Percentiles rank a stretch among this genome's conserved stretches.
phyloP scores from a whole-genome alignment of 2,113 vertebrate genomes.

The Bufo gargarizans region DNA sequence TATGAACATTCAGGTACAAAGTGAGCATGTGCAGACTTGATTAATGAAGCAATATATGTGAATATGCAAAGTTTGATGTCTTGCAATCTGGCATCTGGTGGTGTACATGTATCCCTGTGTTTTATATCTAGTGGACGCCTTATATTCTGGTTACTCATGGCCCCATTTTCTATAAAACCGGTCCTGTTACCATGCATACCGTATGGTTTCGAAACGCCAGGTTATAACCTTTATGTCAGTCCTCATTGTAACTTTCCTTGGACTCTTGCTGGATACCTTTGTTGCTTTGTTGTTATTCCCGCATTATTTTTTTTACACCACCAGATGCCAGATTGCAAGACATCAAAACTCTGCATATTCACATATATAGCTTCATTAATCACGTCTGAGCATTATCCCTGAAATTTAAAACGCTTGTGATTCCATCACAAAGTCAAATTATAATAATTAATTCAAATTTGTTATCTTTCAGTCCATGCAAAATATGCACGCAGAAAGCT shows the following conservation, averaged over 20 bases:
- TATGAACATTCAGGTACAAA: too few species aligned
- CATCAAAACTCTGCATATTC: slow-evolving; percentile 22
- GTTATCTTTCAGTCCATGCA: slow-evolving; percentile 43
- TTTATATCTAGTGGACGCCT: too few species aligned
- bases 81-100: too few species aligned
- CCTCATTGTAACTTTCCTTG: neutral
- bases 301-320: neutral
- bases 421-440: slow-evolving; percentile 44
- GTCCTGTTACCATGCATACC: neutral
- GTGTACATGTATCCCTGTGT: too few species aligned
- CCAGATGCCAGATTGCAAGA: slow-evolving; percentile 20
- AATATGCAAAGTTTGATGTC: too few species aligned
- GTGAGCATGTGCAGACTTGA: too few species aligned
- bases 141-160: neutral
- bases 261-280: neutral
- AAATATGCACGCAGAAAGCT: slow-evolving; percentile 26
- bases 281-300: neutral
- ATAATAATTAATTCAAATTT: slow-evolving; percentile 50
- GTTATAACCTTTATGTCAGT: neutral
- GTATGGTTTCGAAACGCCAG: neutral
- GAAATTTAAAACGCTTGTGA: slow-evolving; percentile 21
- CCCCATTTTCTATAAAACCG: neutral
- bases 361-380: slow-evolving; percentile 31
- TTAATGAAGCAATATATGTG: too few species aligned
- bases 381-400: slow-evolving; percentile 33